These are phyloP conservation scores for Helarctos malayanus DNA, from an alignment of 2,797 vertebrate genomes.

Conservation along the genomic window DNA sequence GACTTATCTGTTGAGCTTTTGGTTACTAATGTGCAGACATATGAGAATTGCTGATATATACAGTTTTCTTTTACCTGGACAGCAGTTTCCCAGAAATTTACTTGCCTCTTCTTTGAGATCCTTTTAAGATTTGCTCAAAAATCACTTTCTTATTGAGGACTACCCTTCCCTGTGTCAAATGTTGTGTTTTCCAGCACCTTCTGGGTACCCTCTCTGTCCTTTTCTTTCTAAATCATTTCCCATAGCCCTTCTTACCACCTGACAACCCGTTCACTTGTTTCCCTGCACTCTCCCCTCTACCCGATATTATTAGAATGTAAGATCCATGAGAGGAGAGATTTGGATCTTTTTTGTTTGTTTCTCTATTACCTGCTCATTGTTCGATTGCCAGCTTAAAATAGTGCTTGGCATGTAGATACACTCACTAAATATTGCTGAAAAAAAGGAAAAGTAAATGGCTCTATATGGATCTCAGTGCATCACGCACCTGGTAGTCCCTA, in stretches of 20 bases:
- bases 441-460: neutral
- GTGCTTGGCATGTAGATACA: neutral
- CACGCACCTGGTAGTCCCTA: neutral
- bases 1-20: neutral
- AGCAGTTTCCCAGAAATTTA: neutral
- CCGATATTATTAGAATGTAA: neutral
- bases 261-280: neutral
- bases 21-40: neutral
- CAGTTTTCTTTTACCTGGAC: neutral
- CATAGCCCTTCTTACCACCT: neutral
- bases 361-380: neutral
- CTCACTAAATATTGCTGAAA: neutral
- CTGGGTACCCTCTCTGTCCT: neutral
- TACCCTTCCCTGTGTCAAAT: neutral
- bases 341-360: neutral
- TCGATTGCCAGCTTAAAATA: neutral
- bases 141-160: neutral
- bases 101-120: neutral
- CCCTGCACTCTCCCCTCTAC: accelerated
- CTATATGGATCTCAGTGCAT: neutral
- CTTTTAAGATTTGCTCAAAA: neutral
- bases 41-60: neutral
- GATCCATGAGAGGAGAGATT: neutral
- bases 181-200: neutral
- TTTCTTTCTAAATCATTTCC: neutral